Conservation (phyloP, 1,140 invertebrate genomes). For the Centruroides vittatus region DNA sequence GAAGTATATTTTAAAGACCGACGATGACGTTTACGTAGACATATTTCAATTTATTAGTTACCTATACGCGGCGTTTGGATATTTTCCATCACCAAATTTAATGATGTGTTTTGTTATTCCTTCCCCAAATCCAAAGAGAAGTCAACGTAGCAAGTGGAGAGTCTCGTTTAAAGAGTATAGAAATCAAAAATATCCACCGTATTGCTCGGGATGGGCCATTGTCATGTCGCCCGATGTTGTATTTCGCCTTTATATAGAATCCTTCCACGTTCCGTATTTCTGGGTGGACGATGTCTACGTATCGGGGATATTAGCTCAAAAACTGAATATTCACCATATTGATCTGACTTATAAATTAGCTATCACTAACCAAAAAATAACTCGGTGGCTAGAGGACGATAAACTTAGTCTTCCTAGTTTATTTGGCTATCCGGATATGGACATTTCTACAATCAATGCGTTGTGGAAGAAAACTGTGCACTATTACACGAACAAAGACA, state of each 20-base stretch:
- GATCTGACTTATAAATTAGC: conserved; percentile 32
- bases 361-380: conserved; percentile 7
- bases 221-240: conserved; percentile 28
- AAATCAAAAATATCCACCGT: conserved; percentile 28
- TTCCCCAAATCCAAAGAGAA: conserved; percentile 17
- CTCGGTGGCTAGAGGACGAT: conserved; percentile 14
- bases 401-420: conserved; percentile 13
- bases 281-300: conserved; percentile 76
- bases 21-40: conserved; percentile 66
- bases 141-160: conserved; percentile 30
- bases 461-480: conserved; percentile 21
- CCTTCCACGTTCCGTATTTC: conserved; percentile 40
- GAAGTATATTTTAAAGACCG: conserved; percentile 59
- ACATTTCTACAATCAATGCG: conserved; percentile 13
- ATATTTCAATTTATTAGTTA: conserved; percentile 45
- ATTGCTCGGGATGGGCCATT: conserved; percentile 32
- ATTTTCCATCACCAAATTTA: conserved; percentile 10
- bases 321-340: conserved; percentile 40
- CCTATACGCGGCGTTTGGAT: conserved; percentile 29
- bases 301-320: conserved; percentile 52
- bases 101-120: conserved; percentile 19
- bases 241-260: conserved; percentile 21
- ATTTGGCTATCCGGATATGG: conserved; percentile 19
- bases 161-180: conserved; percentile 26
- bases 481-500: conserved; percentile 12